Percentiles rank a stretch among this genome's conserved stretches.
phyloP scores from a whole-genome alignment of 2,797 vertebrate species.

The Clarias platycephalus region DNA sequence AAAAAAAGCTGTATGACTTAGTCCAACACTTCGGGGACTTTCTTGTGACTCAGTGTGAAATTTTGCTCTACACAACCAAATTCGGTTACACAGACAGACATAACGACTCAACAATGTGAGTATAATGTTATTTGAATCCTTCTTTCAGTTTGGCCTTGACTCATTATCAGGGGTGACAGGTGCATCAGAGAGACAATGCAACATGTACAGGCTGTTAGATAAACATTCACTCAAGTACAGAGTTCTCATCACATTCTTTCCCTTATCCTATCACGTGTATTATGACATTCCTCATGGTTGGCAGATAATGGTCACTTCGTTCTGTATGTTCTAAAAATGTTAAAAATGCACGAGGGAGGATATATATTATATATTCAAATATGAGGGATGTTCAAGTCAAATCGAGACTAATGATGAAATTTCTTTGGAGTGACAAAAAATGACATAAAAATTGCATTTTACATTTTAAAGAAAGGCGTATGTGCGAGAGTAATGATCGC shows the following conservation, averaged over 20 bases:
- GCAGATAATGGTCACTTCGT: background rate
- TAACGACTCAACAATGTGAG: background rate
- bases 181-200: constrained; percentile 10
- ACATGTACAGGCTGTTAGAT: background rate
- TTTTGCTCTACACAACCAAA: background rate
- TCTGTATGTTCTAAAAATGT: background rate
- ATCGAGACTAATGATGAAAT: too few relatives aligned
- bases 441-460: too few relatives aligned
- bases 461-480: too few relatives aligned
- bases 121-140: background rate
- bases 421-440: too few relatives aligned
- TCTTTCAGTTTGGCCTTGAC: background rate
- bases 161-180: constrained; percentile 1
- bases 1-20: background rate
- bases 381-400: too few relatives aligned
- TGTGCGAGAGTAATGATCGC: too few relatives aligned
- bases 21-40: background rate
- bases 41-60: background rate
- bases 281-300: background rate
- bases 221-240: background rate
- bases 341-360: too few relatives aligned
- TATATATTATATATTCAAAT: background rate
- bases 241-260: constrained; percentile 11
- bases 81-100: background rate
- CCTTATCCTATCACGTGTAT: background rate